phyloP scores from a whole-genome alignment of 2,888 invertebrate species.

The Noctua janthe region DNA sequence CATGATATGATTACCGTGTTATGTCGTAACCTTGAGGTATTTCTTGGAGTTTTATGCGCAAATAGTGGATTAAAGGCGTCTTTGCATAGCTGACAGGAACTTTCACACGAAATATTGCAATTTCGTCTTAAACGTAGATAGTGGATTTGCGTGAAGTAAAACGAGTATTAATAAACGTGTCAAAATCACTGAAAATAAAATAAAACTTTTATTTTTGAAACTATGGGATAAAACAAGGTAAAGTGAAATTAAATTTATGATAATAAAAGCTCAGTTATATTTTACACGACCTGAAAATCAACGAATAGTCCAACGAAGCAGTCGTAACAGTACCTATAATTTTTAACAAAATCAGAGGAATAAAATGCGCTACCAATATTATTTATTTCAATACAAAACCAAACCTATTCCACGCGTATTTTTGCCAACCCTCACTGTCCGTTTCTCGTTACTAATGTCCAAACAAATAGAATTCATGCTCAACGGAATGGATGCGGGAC shows the following conservation, averaged over 20 bases:
- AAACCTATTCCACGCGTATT: neutral
- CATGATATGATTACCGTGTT: conserved; percentile 56
- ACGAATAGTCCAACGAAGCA: neutral
- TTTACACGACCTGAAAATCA: neutral
- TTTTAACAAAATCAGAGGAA: neutral
- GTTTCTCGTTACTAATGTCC: conserved; percentile 59
- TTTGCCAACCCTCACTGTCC: conserved; percentile 38
- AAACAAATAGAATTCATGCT: conserved; percentile 65
- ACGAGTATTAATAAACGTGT: neutral
- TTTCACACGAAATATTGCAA: too few species aligned
- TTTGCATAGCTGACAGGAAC: neutral
- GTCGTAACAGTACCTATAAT: neutral
- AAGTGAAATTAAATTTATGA: neutral
- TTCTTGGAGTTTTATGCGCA: conserved; percentile 12
- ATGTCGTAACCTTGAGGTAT: conserved; percentile 36
- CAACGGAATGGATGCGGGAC: conserved; percentile 60
- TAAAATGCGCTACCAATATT: neutral
- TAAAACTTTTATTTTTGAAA: neutral
- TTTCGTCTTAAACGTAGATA: neutral
- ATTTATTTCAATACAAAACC: conserved; percentile 19
- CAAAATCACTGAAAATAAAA: neutral
- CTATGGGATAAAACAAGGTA: neutral
- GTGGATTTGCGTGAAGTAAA: neutral
- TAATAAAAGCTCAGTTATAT: neutral
- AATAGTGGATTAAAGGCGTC: neutral